Percentiles rank a stretch among this genome's conserved stretches.
These are phyloP conservation scores for Cheilosia vernalis DNA, from an alignment of 2,888 invertebrate species.

Conservation along the genomic window DNA sequence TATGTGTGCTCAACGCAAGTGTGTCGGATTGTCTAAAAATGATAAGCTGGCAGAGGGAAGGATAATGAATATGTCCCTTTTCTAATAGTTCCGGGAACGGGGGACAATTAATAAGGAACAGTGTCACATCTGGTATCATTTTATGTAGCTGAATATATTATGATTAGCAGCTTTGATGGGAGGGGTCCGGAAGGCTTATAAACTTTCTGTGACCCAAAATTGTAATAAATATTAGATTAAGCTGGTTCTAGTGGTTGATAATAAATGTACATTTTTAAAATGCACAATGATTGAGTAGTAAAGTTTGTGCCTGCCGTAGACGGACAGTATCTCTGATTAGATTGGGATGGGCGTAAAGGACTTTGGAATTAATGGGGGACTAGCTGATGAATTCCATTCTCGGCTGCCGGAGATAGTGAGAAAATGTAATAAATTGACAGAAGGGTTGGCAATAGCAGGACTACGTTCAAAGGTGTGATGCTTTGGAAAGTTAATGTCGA, in stretches of 20 bases:
- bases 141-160: slow-evolving; percentile 69
- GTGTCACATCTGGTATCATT: slow-evolving; percentile 68
- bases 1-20: slow-evolving; percentile 40
- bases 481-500: too few relatives aligned
- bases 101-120: slow-evolving; percentile 62
- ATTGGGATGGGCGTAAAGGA: slow-evolving; percentile 39
- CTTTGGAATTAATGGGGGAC: slow-evolving; percentile 34
- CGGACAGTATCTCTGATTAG: slow-evolving; percentile 46
- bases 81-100: slow-evolving; percentile 48
- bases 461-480: too few relatives aligned
- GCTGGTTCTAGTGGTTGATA: slow-evolving; percentile 55
- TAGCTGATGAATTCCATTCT: slow-evolving; percentile 12
- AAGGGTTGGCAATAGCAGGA: too few relatives aligned
- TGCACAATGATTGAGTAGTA: slow-evolving; percentile 66
- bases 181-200: slow-evolving; percentile 24
- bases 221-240: slow-evolving; percentile 75
- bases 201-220: slow-evolving; percentile 69
- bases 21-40: slow-evolving; percentile 49
- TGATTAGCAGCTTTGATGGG: slow-evolving; percentile 62
- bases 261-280: slow-evolving; percentile 72
- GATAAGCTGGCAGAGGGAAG: slow-evolving; percentile 22
- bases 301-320: slow-evolving; percentile 54
- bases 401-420: not conserved
- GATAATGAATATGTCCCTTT: slow-evolving; percentile 49
- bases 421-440: slow-evolving; percentile 18